phyloP scores from a whole-genome alignment of 2,888 invertebrate genomes.

The Euzetes globulus region DNA sequence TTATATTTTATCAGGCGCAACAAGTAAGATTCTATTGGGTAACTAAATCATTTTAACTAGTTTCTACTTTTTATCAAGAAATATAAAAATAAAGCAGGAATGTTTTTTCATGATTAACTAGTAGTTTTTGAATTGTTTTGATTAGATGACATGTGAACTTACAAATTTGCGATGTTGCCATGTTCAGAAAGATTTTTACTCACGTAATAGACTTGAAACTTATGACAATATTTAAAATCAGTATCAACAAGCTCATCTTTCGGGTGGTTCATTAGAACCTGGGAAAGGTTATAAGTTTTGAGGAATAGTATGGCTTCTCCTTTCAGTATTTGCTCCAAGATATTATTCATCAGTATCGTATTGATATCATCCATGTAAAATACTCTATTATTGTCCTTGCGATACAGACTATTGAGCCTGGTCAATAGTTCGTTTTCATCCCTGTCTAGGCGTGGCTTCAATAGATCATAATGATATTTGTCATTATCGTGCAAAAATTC shows the following conservation, averaged over 20 bases:
- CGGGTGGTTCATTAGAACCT: background rate
- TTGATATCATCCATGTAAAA: background rate
- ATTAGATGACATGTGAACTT: background rate
- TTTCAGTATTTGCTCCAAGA: background rate
- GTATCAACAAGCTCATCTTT: background rate
- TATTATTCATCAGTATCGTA: background rate
- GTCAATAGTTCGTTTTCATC: too few relatives aligned
- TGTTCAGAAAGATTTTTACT: background rate
- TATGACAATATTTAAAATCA: background rate
- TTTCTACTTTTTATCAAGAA: too few relatives aligned
- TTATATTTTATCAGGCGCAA: background rate
- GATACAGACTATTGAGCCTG: too few relatives aligned
- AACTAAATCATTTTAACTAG: too few relatives aligned
- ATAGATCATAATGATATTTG: background rate
- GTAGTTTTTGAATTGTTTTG: too few relatives aligned
- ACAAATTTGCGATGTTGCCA: background rate
- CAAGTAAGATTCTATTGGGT: too few relatives aligned
- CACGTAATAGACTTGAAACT: background rate
- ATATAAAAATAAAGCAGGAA: too few relatives aligned
- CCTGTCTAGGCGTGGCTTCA: too few relatives aligned
- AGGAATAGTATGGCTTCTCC: background rate
- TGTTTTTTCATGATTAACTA: too few relatives aligned
- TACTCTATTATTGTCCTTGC: background rate
- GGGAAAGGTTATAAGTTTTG: background rate
- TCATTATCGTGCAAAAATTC: background rate